These are phyloP conservation scores for Manduca sexta DNA, from an alignment of 1,140 invertebrate genomes.

Conservation along the genomic window DNA sequence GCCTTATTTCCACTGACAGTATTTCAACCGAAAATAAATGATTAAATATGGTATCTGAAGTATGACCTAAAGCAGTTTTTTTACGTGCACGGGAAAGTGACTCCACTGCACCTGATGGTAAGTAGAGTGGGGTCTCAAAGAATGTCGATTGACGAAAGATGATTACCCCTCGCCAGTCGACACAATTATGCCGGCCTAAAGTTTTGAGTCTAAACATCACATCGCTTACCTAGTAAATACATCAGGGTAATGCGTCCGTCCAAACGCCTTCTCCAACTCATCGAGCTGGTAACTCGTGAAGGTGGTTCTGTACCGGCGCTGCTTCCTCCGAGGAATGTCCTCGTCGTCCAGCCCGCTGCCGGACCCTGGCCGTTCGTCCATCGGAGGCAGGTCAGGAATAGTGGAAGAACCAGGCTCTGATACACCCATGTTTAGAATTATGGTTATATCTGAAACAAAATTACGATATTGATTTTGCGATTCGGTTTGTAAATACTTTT, in stretches of 20 bases:
- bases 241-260: conserved; percentile 98
- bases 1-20: too few relatives aligned
- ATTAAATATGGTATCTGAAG: too few relatives aligned
- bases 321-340: conserved; percentile 90
- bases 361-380: conserved; percentile 78
- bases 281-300: conserved; percentile 97
- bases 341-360: conserved; percentile 87
- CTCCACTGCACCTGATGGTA: too few relatives aligned
- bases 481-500: not conserved
- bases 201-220: not conserved
- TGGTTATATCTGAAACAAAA: conserved; percentile 9
- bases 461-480: too few relatives aligned
- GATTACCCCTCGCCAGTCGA: too few relatives aligned
- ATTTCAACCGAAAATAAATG: too few relatives aligned
- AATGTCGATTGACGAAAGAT: too few relatives aligned
- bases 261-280: conserved; percentile 97
- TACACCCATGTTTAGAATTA: conserved; percentile 41
- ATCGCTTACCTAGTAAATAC: conserved; percentile 95
- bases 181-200: too few relatives aligned
- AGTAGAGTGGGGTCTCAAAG: too few relatives aligned
- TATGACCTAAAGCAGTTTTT: too few relatives aligned
- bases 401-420: conserved; percentile 50
- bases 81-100: too few relatives aligned
- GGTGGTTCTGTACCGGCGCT: conserved; percentile 92
- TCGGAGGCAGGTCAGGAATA: conserved; percentile 67